Evolutionary conservation across 2,888 invertebrate genomes (phyloP), one percentile per base, ranked within the genome.

Genomic region (Nemotelus pantherinus): DNA sequence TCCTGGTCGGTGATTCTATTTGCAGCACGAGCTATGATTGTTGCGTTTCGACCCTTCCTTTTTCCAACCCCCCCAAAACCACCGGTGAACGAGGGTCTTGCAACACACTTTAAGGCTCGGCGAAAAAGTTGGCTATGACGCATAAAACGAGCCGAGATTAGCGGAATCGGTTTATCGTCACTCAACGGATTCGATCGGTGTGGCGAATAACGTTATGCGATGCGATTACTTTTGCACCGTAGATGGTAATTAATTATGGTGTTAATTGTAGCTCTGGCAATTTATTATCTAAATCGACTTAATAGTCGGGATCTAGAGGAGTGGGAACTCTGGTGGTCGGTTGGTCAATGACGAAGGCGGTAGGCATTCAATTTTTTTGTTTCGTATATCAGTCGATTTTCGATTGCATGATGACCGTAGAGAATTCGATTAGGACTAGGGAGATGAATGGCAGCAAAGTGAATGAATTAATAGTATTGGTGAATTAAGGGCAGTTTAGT

Each of bases 181-280:
- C 63, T 63, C 60, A 50, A 48, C n/a, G 60, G 47, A 47, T 48
- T 60, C 53, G 74, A 74, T 74, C 63, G 74, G 60, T 39, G 63
- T 4, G 45, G 71, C 65, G 50, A 9, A 44, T 45, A 72, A 58
- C 47, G 76, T 53, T 55, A 48, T 65, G 63, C 76, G 48, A 55
- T 43, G 77, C 50, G 58, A 53, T n/a, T 39, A 76, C 45, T 25
- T 55, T 70, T 55, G 60, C 53, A 63, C 53, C 63, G 53, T 70
- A 55, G 76, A 39, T 50, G 70, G 77, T 67, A 78, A 78, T 78
- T 78, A 78, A 78, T 78, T 78, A 78, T 48, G 50, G 72, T 72
- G 72, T 78, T 78, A 78, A 74, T 74, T 74, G 77, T 76, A 58
- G 50, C 65, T 67, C 64, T 44, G 76, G 48, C 63, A 77, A 78